Evolutionary conservation across 2,888 invertebrate species (phyloP).

Genomic region (Phengaris arion): DNA sequence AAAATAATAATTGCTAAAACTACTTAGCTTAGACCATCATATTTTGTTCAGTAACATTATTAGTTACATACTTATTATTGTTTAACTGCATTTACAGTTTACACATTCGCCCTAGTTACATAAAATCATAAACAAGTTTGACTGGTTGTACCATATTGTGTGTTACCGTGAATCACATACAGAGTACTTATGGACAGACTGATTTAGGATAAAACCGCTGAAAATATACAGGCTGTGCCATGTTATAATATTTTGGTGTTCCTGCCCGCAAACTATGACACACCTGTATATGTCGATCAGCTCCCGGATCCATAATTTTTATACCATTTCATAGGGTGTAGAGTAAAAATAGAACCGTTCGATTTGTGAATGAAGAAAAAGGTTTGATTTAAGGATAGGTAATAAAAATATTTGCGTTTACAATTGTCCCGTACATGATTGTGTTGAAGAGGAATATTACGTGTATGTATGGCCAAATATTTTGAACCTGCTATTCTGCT

Average conservation of each 20-base stretch:
- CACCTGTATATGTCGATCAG: slow-evolving; percentile 12
- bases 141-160: slow-evolving; percentile 19
- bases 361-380: slow-evolving; percentile 19
- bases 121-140: neutral
- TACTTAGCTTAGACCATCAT: neutral
- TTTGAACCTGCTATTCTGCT: neutral
- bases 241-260: neutral
- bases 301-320: slow-evolving; percentile 30
- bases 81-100: neutral
- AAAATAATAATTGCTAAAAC: neutral
- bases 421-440: neutral
- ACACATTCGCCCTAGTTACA: neutral
- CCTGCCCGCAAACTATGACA: neutral
- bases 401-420: slow-evolving; percentile 13
- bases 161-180: slow-evolving; percentile 15
- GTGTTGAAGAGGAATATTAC: neutral
- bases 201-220: slow-evolving; percentile 32
- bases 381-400: slow-evolving; percentile 5
- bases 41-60: neutral
- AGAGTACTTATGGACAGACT: slow-evolving; percentile 36
- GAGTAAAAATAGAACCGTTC: slow-evolving; percentile 1
- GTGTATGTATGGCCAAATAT: neutral
- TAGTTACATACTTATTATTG: neutral
- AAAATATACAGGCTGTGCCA: slow-evolving; percentile 8
- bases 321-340: slow-evolving; percentile 25